Conservation (phyloP, 2,888 invertebrate genomes). For the Chaitophorus viminalis region DNA sequence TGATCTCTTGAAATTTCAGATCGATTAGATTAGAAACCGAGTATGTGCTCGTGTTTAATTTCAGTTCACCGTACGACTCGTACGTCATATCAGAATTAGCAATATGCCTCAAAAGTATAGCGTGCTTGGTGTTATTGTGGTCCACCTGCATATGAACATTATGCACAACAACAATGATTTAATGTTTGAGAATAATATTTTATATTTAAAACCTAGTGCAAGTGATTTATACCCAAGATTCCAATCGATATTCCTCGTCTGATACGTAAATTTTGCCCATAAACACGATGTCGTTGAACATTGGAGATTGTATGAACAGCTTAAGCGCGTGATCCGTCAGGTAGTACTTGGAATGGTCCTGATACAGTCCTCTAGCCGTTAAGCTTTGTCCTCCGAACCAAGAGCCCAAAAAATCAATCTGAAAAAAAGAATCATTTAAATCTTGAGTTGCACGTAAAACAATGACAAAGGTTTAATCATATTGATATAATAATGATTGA, state of each 20-base stretch:
- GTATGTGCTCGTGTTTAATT: constrained; percentile 76
- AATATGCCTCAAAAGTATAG: constrained; percentile 74
- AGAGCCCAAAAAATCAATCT: constrained; percentile 78
- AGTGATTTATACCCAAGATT: constrained; percentile 72
- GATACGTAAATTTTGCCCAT: constrained; percentile 77
- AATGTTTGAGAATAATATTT: not conserved
- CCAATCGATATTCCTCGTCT: constrained; percentile 75
- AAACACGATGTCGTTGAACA: constrained; percentile 76
- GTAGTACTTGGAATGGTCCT: constrained; percentile 77
- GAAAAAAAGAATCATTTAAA: constrained; percentile 61
- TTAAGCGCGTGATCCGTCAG: constrained; percentile 77
- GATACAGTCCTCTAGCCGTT: constrained; percentile 77
- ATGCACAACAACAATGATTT: not conserved
- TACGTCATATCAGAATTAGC: constrained; percentile 72
- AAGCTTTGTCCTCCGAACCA: constrained; percentile 85
- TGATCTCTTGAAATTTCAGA: constrained; percentile 74
- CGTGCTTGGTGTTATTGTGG: constrained; percentile 76
- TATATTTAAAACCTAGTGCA: not conserved
- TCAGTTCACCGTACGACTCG: constrained; percentile 75
- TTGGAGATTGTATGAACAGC: constrained; percentile 77
- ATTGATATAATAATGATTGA: no score
- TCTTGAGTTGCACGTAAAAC: no score
- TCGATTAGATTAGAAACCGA: constrained; percentile 76
- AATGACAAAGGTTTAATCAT: no score
- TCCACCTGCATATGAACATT: constrained; percentile 70